Evolutionary conservation across 2,888 invertebrate genomes (phyloP), one percentile per base, ranked within the genome.

Genomic region (Sminthurinus aureus): DNA sequence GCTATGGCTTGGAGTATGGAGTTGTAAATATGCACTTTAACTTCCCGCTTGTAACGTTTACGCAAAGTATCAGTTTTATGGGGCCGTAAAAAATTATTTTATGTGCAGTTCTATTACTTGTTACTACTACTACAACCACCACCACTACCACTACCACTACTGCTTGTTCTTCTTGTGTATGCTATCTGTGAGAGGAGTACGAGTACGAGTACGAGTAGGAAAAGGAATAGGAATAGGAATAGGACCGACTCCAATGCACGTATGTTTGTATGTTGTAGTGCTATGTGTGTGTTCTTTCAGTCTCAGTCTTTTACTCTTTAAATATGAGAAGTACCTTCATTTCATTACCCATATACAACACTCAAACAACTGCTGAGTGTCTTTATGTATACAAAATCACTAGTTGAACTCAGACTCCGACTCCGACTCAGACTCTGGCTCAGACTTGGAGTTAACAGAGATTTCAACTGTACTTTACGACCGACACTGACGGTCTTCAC

Each of bases 81-180:
- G 87, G 86, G 87, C 87, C 87, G 87, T 88, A 88, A 88, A 87
- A 86, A 88, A 88, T 88, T 86, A 88, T 88, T 88, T 88, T 87
- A 88, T 87, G 88, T 87, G 86, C 87, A 83, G 77, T 85, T 80
- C 85, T 85, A 82, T 82, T 82, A 80, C 84, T 84, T 84, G 80
- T 73, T 38, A 38, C 38, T 38, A 38, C 38, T 38, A 38, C 38
- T 6, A 38, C 38, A 38, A 38, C 38, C 38, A 38, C 38, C 38
- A 38, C 38, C 3, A 38, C 1, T 38, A 38, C 38, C 3, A 38
- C 3, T 38, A 38, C 38, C 3, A 38, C 3, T 38, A 38, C 38
- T n/a, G n/a, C n/a, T n/a, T n/a, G n/a, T n/a, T n/a, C n/a, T n/a
- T n/a, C n/a, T n/a, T n/a, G n/a, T n/a, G n/a, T n/a, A n/a, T n/a